Conservation (phyloP, 2,888 invertebrate species). For the Dioctria rufipes region DNA sequence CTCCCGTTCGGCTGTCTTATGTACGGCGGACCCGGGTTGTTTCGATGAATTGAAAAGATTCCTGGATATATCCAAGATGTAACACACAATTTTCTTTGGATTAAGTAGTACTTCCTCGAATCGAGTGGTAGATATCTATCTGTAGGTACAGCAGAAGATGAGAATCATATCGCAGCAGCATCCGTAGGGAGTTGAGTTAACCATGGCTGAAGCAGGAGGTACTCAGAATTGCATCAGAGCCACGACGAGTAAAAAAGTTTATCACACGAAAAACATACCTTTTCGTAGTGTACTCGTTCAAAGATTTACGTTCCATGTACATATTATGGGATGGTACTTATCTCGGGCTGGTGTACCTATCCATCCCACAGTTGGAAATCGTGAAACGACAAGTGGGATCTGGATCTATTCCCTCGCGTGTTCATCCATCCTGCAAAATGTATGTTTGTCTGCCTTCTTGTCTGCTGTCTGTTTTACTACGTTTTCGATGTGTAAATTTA, state of each 20-base stretch:
- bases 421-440: slow-evolving; percentile 30
- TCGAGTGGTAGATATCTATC: slow-evolving; percentile 28
- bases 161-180: slow-evolving; percentile 30
- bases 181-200: slow-evolving; percentile 33
- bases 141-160: slow-evolving; percentile 21
- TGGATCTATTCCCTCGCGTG: slow-evolving; percentile 41
- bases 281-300: slow-evolving; percentile 13
- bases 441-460: slow-evolving; percentile 28
- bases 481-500: slow-evolving; percentile 33
- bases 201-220: background rate
- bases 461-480: slow-evolving; percentile 20
- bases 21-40: background rate
- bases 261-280: slow-evolving; percentile 39
- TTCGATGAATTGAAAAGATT: slow-evolving; percentile 41
- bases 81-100: slow-evolving; percentile 42
- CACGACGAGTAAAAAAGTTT: slow-evolving; percentile 24
- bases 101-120: slow-evolving; percentile 32
- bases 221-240: slow-evolving; percentile 32
- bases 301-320: slow-evolving; percentile 37
- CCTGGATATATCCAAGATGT: slow-evolving; percentile 30
- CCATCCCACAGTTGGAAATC: slow-evolving; percentile 11
- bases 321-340: slow-evolving; percentile 21
- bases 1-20: background rate
- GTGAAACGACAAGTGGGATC: slow-evolving; percentile 34
- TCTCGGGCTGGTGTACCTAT: background rate